These are phyloP conservation scores for Atherinomorus stipes DNA, from an alignment of 2,113 vertebrate genomes.

Conservation along the genomic window DNA sequence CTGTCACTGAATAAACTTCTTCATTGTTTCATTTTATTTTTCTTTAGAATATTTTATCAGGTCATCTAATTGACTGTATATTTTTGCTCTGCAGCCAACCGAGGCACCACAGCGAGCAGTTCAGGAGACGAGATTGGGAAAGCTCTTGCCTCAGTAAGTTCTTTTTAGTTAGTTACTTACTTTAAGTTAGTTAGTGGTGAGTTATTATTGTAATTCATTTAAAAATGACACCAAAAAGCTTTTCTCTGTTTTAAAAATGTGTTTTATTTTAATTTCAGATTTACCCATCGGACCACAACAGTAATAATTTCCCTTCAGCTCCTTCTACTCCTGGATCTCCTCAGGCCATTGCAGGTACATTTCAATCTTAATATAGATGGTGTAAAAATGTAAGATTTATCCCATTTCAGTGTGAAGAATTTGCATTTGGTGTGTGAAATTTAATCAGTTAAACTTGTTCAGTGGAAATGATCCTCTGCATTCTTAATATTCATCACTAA, in stretches of 20 bases:
- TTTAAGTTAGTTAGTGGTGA: neutral
- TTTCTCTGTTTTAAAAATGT: neutral
- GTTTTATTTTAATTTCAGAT: conserved; percentile 82
- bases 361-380: neutral
- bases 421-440: conserved; percentile 21
- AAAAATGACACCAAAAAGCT: too few species aligned
- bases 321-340: conserved; percentile 97
- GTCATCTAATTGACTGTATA: conserved; percentile 52
- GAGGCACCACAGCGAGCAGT: conserved; percentile 91
- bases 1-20: neutral
- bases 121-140: conserved; percentile 98
- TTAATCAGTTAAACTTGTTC: conserved; percentile 26
- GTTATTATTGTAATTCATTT: too few species aligned
- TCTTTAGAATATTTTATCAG: conserved; percentile 15
- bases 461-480: conserved; percentile 24
- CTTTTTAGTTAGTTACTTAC: conserved; percentile 34
- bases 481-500: conserved; percentile 22
- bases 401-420: neutral
- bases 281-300: conserved; percentile 97
- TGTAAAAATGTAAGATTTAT: neutral
- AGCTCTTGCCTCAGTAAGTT: conserved; percentile 95
- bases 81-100: conserved; percentile 83
- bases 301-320: conserved; percentile 97
- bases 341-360: conserved; percentile 93
- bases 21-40: neutral